Evolutionary conservation across 2,113 vertebrate genomes (phyloP).

Genomic region (Anthoscopus minutus): DNA sequence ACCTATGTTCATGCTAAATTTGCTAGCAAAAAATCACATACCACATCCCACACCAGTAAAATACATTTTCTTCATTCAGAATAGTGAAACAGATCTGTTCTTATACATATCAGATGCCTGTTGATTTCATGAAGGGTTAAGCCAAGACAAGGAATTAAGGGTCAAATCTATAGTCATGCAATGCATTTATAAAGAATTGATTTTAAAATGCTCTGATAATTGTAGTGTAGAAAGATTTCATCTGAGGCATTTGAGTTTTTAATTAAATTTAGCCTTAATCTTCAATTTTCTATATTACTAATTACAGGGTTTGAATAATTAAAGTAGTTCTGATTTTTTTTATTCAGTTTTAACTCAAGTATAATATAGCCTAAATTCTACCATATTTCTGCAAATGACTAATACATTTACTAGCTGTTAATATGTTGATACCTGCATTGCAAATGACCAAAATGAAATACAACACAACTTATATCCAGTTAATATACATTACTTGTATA

Average conservation of each 20-base stretch:
- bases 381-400: neutral
- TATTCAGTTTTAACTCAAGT: neutral
- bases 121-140: neutral
- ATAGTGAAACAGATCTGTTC: neutral
- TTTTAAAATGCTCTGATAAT: neutral
- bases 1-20: neutral
- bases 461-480: neutral
- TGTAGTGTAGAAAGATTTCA: neutral
- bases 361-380: neutral
- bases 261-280: neutral
- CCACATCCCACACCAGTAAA: neutral
- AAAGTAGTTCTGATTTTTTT: neutral
- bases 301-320: conserved; percentile 1
- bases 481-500: neutral
- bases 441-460: neutral
- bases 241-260: neutral
- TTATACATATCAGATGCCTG: neutral
- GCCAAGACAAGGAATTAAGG: neutral
- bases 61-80: neutral
- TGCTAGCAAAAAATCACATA: neutral
- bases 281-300: neutral
- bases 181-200: neutral
- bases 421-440: neutral
- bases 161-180: neutral
- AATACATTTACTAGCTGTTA: neutral